Evolutionary conservation across 2,113 vertebrate genomes (phyloP), one percentile per base, ranked within the genome.

Genomic region (Cheirogaleus medius): DNA sequence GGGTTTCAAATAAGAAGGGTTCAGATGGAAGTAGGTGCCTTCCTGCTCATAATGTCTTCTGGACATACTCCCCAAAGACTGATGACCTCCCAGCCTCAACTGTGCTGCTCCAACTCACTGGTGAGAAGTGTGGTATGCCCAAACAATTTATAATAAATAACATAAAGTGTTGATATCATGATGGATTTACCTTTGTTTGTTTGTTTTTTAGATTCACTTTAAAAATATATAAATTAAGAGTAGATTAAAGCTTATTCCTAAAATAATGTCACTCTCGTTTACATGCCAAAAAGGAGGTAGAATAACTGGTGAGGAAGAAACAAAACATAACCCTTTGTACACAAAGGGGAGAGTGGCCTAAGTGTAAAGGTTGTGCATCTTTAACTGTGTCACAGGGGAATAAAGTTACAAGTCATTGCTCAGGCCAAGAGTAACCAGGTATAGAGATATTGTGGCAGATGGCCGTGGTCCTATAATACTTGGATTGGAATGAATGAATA

Each of bases 251-350:
- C 73, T 95, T 91, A 88, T 54, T 11, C 54, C 56, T 90, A 92
- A 90, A 96, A 84, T 78, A 95, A 64, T 27, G 73, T 49, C 49
- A 90, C n/a, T 96, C 68, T 84, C 49, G 94, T 68, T 94, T 89
- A 84, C 8, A 69, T 74, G 23, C 17, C 91, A 89, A 74, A 97
- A 95, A 93, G 32, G 39, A 97, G 44, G 39, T 49, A 1, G 42
- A 83, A 44, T 88, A 96, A 94, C 8, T 97, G 69, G 49, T 32
- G 42, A 93, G 74, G 47, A 89, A 97, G 37, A 94, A 96, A 91
- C 14, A 84, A 93, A 96, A 92, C 34, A 71, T 49, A 94, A 77
- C 32, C 69, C 21, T 96, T 91, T 87, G 10, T 37, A 94, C 23
- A 63, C 29, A 89, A 9, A 87, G 34, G 63, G 17, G 13, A 84